Conservation (phyloP, 2,797 vertebrate species). For the Poecilia picta region DNA sequence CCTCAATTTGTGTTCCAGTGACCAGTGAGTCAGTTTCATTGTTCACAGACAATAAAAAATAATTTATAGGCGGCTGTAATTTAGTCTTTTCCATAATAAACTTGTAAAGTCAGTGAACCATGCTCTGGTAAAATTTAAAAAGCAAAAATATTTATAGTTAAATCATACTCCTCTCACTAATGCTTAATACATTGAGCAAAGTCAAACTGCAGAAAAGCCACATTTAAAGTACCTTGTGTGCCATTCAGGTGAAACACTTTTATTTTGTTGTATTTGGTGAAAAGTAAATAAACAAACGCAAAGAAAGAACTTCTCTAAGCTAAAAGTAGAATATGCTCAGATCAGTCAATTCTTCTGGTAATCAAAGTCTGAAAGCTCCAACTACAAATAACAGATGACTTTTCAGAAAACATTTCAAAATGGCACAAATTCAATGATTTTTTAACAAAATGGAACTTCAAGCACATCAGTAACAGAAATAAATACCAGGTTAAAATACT, state of each 20-base stretch:
- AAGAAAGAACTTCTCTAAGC: not conserved
- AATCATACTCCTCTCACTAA: not conserved
- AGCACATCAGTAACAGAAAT: not conserved
- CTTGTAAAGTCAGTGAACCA: constrained; percentile 6
- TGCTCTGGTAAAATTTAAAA: constrained; percentile 1
- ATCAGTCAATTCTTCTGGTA: not conserved
- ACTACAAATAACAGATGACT: not conserved
- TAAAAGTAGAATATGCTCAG: not conserved
- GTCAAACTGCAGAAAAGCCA: not conserved
- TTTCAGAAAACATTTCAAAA: not conserved
- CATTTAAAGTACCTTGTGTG: not conserved
- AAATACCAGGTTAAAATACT: not conserved
- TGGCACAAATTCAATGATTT: not conserved
- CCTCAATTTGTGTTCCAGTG: constrained; percentile 22
- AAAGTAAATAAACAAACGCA: not conserved
- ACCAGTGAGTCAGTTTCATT: constrained; percentile 19
- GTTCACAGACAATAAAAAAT: constrained; percentile 39
- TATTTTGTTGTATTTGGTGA: not conserved
- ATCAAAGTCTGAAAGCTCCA: not conserved
- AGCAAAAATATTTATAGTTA: not conserved
- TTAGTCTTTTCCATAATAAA: constrained; percentile 35
- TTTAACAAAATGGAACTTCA: not conserved
- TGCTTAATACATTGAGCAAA: not conserved
- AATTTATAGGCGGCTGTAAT: constrained; percentile 31
- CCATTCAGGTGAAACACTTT: not conserved